Evolutionary conservation across 2,113 vertebrate species (phyloP), one percentile per base, ranked within the genome.

Genomic region (Mesoclemmys tuberculata): DNA sequence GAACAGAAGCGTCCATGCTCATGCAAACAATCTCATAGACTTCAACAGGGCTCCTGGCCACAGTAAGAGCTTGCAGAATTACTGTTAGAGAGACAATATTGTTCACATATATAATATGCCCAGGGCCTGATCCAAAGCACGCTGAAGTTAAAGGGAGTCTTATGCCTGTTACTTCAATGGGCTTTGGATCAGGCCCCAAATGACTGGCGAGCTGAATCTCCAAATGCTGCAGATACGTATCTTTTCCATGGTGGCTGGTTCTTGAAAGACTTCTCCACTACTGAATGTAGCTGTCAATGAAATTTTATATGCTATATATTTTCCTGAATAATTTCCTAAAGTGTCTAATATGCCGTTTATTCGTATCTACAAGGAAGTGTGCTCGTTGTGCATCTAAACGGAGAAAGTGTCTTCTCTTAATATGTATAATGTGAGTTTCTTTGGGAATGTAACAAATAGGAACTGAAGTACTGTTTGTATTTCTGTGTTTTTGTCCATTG

Each of bases 261-360:
- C 92, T 0, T 85, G 77, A 56, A 93, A 87, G 2, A 90, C 79
- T 79, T 71, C 0, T 0, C 0, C 8, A 12, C 51, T 93, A 41
- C 77, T 75, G 80, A 83, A 79, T n/a, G 52, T 27, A 90, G 79
- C 24, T 61, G 29, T 79, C 58, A n/a, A 79, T 81, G 54, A 51
- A 29, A 61, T 35, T 35, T 48, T 44, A 74, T 10, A 46, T 44
- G 10, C 41, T 55, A n/a, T 49, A 83, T 61, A 90, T 90, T 48
- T 46, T 4, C 31, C 51, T 90, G 75, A 80, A n/a, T 96, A 95
- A 87, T 78, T 94, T 93, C 52, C 56, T 77, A 89, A 96, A 86
- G 82, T 85, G 77, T n/a, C 89, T 77, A 56, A 13, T 52, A 79
- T 83, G 80, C 48, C 84, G 29, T 71, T 77, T 80, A 5, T 81